Percentiles rank a stretch among this genome's conserved stretches.
Conservation (phyloP, 2,888 invertebrate genomes). For the Sepiola atlantica region DNA sequence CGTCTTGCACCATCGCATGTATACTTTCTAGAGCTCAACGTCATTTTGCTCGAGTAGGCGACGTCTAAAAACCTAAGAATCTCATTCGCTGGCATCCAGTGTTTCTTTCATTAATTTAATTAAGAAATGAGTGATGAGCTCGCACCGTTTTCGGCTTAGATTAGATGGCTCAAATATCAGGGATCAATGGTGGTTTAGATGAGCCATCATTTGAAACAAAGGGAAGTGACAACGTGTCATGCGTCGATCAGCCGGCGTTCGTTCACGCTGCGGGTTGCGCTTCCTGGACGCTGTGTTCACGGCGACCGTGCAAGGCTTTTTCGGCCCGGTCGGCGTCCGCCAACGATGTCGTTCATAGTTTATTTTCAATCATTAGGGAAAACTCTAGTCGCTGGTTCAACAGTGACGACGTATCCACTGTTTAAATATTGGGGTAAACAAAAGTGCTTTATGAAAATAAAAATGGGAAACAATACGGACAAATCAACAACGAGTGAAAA, state of each 20-base stretch:
- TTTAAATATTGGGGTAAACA: constrained; percentile 19
- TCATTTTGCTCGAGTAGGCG: neutral
- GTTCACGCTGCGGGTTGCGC: neutral
- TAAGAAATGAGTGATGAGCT: constrained; percentile 23
- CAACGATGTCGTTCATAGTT: neutral
- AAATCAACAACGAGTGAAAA: neutral
- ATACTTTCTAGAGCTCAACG: neutral
- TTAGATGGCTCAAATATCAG: neutral
- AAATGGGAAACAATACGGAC: neutral
- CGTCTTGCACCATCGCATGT: neutral
- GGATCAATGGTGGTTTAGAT: constrained; percentile 20
- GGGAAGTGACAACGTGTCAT: neutral
- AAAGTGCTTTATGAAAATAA: neutral
- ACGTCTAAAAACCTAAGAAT: neutral
- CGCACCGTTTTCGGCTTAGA: neutral
- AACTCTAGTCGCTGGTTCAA: neutral
- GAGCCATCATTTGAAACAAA: constrained; percentile 3
- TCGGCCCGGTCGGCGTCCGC: neutral
- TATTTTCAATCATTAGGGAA: constrained; percentile 6
- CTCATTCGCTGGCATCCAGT: neutral
- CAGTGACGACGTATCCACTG: neutral
- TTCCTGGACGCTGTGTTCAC: neutral
- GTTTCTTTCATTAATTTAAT: neutral
- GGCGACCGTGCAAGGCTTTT: neutral
- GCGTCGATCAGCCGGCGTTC: neutral